A percentile compares a stretch with the other conserved stretches of the same genome.
phyloP scores from a whole-genome alignment of 2,797 vertebrate genomes.

The Artibeus lituratus region DNA sequence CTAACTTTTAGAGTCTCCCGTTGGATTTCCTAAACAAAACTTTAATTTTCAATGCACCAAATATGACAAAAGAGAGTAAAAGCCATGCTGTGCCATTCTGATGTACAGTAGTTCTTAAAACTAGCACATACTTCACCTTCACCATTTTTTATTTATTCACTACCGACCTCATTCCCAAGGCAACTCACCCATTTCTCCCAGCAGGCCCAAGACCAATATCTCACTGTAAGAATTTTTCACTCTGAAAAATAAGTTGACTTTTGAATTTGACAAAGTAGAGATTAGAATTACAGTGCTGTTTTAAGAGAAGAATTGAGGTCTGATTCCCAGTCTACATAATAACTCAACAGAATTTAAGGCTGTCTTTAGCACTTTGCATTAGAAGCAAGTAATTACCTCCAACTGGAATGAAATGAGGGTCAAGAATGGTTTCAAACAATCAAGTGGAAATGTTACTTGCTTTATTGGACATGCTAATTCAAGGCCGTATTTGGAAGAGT shows the following conservation, averaged over 20 bases:
- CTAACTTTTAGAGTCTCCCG: slow-evolving; percentile 61
- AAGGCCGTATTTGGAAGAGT: slow-evolving; percentile 69
- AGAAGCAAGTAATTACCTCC: slow-evolving; percentile 79
- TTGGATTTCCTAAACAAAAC: slow-evolving; percentile 47
- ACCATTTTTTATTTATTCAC: background rate
- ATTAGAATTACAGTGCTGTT: background rate
- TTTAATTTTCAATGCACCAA: background rate
- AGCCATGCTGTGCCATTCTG: background rate
- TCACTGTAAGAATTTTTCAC: background rate
- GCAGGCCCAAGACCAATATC: background rate
- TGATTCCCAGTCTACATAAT: slow-evolving; percentile 65
- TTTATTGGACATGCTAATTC: slow-evolving; percentile 74
- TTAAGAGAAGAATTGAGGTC: slow-evolving; percentile 47
- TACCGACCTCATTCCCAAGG: background rate
- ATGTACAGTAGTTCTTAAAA: background rate
- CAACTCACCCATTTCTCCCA: background rate
- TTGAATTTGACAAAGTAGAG: slow-evolving; percentile 26
- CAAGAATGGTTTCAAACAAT: slow-evolving; percentile 71
- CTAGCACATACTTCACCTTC: background rate
- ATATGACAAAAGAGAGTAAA: background rate
- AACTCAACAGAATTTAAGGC: slow-evolving; percentile 71
- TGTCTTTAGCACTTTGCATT: slow-evolving; percentile 72
- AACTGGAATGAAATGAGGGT: slow-evolving; percentile 78
- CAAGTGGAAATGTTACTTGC: slow-evolving; percentile 64
- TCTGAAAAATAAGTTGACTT: slow-evolving; percentile 42